These are phyloP conservation scores for Dolichotis patagonum DNA, from an alignment of 2,113 vertebrate species.

Conservation along the genomic window DNA sequence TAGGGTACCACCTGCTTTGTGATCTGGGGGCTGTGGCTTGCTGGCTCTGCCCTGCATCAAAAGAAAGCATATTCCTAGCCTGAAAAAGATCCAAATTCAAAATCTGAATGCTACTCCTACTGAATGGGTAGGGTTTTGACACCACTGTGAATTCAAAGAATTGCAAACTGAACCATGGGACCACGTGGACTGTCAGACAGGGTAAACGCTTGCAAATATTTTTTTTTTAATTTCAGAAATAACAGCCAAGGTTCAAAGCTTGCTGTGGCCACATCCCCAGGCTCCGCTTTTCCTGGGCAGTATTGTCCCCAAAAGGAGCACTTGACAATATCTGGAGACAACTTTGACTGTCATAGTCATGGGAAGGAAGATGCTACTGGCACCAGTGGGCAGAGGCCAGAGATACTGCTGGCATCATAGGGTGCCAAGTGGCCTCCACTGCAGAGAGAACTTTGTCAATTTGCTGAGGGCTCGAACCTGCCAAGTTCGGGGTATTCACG, in stretches of 20 bases:
- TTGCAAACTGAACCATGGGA: background rate
- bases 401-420: rapidly evolving
- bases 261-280: background rate
- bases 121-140: background rate
- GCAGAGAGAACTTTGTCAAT: background rate
- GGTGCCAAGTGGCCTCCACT: background rate
- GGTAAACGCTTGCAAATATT: background rate
- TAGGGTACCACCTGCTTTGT: background rate
- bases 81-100: background rate
- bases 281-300: background rate
- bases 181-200: background rate
- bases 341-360: background rate
- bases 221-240: background rate
- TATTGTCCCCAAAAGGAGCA: rapidly evolving
- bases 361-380: background rate
- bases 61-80: background rate
- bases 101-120: background rate
- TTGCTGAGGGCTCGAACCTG: background rate
- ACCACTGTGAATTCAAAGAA: background rate
- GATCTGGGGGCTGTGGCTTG: background rate
- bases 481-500: background rate
- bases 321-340: background rate
- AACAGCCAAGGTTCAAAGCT: background rate
- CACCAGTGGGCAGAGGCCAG: background rate
- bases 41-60: background rate